Evolutionary conservation across 1,140 invertebrate species (phyloP).

Genomic region (Colletes gigas): DNA sequence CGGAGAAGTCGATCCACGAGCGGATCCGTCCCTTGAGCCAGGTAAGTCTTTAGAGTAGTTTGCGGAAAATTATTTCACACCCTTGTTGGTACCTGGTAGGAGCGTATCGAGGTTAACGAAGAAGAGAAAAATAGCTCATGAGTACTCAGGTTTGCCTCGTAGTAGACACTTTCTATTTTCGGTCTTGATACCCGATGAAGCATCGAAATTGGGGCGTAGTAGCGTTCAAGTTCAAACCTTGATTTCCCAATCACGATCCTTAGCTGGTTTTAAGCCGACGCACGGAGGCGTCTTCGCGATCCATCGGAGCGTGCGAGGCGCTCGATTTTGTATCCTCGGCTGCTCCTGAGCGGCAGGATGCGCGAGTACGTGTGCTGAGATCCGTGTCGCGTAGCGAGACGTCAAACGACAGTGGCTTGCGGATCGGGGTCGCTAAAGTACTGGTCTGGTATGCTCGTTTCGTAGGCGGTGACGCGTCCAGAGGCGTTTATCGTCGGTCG

Average conservation of each 20-base stretch:
- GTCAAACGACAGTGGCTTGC: slow-evolving; percentile 31
- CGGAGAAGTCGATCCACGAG: slow-evolving; percentile 93
- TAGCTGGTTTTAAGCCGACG: slow-evolving; percentile 4
- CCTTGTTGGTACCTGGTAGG: too few species aligned
- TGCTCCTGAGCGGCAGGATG: slow-evolving; percentile 14
- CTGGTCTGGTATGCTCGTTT: background rate
- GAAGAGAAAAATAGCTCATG: too few species aligned
- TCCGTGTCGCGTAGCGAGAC: slow-evolving; percentile 19
- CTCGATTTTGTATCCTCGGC: slow-evolving; percentile 57
- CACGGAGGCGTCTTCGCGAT: slow-evolving; percentile 20
- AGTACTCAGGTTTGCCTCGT: too few species aligned
- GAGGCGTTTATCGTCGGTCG: background rate
- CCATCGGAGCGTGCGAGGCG: slow-evolving; percentile 37
- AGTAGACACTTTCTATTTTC: too few species aligned
- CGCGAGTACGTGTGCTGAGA: background rate
- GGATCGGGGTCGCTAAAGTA: slow-evolving; percentile 35
- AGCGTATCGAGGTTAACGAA: too few species aligned
- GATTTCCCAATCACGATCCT: background rate
- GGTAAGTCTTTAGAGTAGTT: slow-evolving; percentile 82
- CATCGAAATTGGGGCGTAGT: background rate
- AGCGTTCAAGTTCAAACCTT: background rate
- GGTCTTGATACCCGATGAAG: too few species aligned
- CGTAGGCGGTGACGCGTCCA: background rate
- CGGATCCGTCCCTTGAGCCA: slow-evolving; percentile 94
- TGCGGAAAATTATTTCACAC: too few species aligned